Conservation (phyloP, 2,888 invertebrate genomes). For the Dasysyrphus albostriatus region DNA sequence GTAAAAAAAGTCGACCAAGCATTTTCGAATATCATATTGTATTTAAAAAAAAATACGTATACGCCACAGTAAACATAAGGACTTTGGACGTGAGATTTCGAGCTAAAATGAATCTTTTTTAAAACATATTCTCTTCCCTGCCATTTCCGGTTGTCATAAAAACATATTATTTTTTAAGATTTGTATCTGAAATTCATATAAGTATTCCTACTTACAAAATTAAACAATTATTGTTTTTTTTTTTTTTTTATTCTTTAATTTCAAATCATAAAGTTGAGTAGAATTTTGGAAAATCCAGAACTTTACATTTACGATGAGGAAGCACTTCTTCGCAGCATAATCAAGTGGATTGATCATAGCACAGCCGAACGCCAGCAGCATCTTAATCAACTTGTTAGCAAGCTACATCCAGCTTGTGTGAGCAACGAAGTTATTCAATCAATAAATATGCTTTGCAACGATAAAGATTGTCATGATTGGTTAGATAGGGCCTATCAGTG, state of each 20-base stretch:
- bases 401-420: constrained; percentile 79
- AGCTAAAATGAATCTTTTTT: no score
- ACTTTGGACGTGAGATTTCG: no score
- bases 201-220: no score
- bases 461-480: constrained; percentile 77
- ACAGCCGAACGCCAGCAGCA: constrained; percentile 73
- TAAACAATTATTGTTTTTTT: neutral
- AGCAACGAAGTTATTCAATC: constrained; percentile 76
- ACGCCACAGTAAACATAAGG: no score
- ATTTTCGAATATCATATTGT: no score
- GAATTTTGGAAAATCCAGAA: constrained; percentile 77
- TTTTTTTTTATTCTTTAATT: no score
- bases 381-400: constrained; percentile 76
- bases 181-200: no score
- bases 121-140: no score
- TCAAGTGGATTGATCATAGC: constrained; percentile 78
- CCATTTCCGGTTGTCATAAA: no score
- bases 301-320: constrained; percentile 79
- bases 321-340: constrained; percentile 77
- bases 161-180: no score
- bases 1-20: no score
- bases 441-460: constrained; percentile 74
- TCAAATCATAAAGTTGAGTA: constrained; percentile 66
- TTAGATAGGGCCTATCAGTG: constrained; percentile 76
- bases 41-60: no score